Conservation (phyloP, 2,113 vertebrate genomes). For the Xenopus borealis region DNA sequence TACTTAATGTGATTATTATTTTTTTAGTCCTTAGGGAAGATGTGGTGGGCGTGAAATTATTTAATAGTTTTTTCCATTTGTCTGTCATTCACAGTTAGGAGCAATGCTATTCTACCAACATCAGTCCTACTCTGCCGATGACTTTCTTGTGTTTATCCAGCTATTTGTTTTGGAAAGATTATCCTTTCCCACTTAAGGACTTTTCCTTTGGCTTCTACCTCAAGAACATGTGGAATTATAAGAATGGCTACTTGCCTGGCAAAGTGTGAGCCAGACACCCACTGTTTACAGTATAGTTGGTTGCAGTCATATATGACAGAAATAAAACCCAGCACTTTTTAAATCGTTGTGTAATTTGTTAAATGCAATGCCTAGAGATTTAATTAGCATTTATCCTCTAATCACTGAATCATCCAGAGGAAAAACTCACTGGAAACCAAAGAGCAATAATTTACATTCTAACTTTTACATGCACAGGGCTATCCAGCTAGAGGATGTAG, state of each 20-base stretch:
- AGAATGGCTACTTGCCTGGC: constrained; percentile 39
- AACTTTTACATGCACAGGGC: too few species aligned
- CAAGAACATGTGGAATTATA: constrained; percentile 23
- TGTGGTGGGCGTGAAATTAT: background rate
- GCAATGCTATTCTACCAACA: constrained; percentile 13
- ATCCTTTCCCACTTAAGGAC: constrained; percentile 11
- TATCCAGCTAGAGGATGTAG: too few species aligned
- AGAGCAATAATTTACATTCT: too few species aligned
- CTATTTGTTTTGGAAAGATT: constrained; percentile 32
- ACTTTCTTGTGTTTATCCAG: constrained; percentile 30
- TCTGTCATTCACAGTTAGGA: constrained; percentile 20
- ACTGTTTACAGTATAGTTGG: constrained; percentile 29
- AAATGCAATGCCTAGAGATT: background rate
- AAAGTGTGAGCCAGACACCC: constrained; percentile 38
- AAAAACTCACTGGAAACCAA: too few species aligned
- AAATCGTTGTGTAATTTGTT: constrained; percentile 9
- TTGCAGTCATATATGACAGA: constrained; percentile 7
- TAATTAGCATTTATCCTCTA: background rate
- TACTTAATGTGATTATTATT: too few species aligned
- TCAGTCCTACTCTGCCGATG: constrained; percentile 19
- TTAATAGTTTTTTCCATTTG: constrained; percentile 16
- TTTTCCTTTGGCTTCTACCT: constrained; percentile 39
- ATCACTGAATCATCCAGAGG: background rate
- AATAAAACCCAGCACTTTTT: constrained; percentile 17
- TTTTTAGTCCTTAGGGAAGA: too few species aligned